Evolutionary conservation across 92 coral and sea anemone species (phyloP).

Genomic region (Epizoanthus ramosus): DNA sequence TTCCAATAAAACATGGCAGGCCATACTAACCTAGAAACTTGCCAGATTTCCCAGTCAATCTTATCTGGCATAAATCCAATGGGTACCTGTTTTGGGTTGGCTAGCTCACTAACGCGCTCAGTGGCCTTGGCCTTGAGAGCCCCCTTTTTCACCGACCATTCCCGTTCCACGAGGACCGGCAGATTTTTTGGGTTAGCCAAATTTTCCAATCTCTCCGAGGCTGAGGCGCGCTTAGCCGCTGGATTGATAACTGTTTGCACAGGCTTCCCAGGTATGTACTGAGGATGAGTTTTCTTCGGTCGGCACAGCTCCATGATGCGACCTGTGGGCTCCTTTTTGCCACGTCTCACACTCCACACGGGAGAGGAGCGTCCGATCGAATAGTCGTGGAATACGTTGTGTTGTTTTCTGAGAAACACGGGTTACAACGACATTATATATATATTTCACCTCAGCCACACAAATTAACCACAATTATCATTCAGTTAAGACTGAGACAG

Average conservation of each 20-base stretch:
- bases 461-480: too few species aligned
- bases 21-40: constrained; percentile 61
- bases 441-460: too few species aligned
- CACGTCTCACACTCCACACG: constrained; percentile 78
- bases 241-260: constrained; percentile 62
- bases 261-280: constrained; percentile 76
- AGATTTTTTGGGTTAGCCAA: constrained; percentile 76
- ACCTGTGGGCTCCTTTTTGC: constrained; percentile 53
- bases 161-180: constrained; percentile 65
- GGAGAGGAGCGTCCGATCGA: constrained; percentile 92
- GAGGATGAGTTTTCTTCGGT: constrained; percentile 78
- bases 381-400: constrained; percentile 78
- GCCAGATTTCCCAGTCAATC: constrained; percentile 73
- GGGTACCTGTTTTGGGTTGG: constrained; percentile 82
- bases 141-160: constrained; percentile 82
- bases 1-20: too few species aligned
- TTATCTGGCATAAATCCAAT: constrained; percentile 87
- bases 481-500: too few species aligned
- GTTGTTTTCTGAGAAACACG: constrained; percentile 67
- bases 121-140: constrained; percentile 74
- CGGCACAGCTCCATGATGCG: constrained; percentile 60
- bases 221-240: constrained; percentile 75
- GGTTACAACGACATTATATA: too few species aligned
- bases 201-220: constrained; percentile 70
- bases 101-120: constrained; percentile 71